A percentile compares a stretch with the other conserved stretches of the same genome.
Conservation (phyloP, 2,797 vertebrate species). For the Sciurus vulgaris region DNA sequence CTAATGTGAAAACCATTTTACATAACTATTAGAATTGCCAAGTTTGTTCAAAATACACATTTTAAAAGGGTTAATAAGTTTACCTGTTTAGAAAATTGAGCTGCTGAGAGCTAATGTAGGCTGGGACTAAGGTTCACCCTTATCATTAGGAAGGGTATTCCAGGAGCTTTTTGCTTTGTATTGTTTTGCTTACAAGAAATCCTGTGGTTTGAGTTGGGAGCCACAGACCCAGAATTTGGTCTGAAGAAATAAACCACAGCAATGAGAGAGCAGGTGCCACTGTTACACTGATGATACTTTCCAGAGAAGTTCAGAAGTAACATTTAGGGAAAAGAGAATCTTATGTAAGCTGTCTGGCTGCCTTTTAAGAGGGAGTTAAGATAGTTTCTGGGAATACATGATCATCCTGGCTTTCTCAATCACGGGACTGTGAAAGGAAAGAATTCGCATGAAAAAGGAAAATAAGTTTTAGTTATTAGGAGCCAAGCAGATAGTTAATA, state of each 20-base stretch:
- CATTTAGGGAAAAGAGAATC: neutral
- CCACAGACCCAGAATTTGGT: neutral
- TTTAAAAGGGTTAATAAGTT: neutral
- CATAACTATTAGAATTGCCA: neutral
- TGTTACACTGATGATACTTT: neutral
- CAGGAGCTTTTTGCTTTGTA: slow-evolving; percentile 25
- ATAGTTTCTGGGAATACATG: neutral
- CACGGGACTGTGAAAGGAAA: slow-evolving; percentile 5
- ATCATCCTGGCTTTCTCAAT: neutral
- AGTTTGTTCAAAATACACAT: slow-evolving; percentile 32
- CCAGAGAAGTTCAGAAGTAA: neutral
- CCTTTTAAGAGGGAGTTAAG: neutral
- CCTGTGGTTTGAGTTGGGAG: neutral
- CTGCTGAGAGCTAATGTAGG: neutral
- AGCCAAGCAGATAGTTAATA: neutral
- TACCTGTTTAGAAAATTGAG: neutral
- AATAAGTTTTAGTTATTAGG: slow-evolving; percentile 13
- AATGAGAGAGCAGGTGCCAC: neutral
- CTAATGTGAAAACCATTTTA: neutral
- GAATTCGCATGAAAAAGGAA: neutral
- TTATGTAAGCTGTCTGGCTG: neutral
- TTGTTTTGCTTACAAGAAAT: neutral
- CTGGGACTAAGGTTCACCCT: neutral
- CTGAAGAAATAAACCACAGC: slow-evolving; percentile 36
- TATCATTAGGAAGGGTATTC: neutral